Percentiles rank a stretch among this genome's conserved stretches.
Evolutionary conservation across 2,113 vertebrate species (phyloP).

Genomic region (Heterotilapia buettikoferi): DNA sequence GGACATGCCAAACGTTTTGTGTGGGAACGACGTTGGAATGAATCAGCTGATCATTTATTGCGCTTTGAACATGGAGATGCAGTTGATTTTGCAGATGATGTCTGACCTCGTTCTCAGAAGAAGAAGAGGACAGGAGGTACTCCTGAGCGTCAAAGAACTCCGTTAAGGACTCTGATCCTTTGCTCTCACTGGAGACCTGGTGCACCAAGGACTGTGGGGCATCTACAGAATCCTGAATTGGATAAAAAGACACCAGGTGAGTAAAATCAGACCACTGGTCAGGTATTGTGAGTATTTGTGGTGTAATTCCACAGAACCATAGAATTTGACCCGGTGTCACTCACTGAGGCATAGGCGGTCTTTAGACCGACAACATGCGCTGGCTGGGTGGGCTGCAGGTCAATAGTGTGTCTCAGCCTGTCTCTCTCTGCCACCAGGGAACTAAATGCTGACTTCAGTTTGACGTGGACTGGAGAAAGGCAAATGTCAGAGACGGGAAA

Average conservation of each 20-base stretch:
- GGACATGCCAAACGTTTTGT: not conserved
- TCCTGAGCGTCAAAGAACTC: constrained; percentile 98
- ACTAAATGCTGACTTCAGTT: constrained; percentile 85
- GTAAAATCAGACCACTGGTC: not conserved
- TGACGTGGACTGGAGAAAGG: constrained; percentile 73
- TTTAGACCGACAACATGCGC: constrained; percentile 86
- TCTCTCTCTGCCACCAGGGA: constrained; percentile 83
- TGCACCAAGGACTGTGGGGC: constrained; percentile 83
- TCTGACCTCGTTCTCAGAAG: constrained; percentile 94
- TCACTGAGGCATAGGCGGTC: constrained; percentile 81
- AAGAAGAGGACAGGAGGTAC: constrained; percentile 91
- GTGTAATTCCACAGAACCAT: not conserved
- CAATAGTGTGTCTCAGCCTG: constrained; percentile 82
- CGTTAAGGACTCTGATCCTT: constrained; percentile 86
- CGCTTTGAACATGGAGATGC: not conserved
- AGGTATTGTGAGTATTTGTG: not conserved
- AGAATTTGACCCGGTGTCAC: not conserved
- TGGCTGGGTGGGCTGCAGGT: constrained; percentile 79
- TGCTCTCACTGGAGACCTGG: constrained; percentile 91
- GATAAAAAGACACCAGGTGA: not conserved
- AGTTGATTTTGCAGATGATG: not conserved
- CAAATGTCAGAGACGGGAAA: not conserved
- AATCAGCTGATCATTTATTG: not conserved
- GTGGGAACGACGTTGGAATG: not conserved
- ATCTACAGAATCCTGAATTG: constrained; percentile 77